Evolutionary conservation across 1,140 invertebrate genomes (phyloP).

Genomic region (Drosophila sproati): DNA sequence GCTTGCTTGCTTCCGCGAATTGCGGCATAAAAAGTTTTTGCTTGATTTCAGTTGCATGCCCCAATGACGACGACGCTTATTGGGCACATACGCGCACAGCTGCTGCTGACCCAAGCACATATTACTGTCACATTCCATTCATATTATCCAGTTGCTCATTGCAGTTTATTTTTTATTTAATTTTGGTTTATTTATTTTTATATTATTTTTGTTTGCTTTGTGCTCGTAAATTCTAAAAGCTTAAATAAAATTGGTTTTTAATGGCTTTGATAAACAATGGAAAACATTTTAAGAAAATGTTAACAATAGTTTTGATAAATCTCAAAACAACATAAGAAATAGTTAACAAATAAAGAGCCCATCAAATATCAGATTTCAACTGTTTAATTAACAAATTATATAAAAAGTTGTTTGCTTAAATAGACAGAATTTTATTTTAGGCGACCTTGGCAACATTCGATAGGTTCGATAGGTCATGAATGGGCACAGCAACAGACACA

Average conservation of each 20-base stretch:
- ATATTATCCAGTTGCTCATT: slow-evolving; percentile 20
- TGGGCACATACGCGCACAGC: slow-evolving; percentile 9
- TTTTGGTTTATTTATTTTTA: not conserved
- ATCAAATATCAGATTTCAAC: not conserved
- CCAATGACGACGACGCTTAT: not conserved
- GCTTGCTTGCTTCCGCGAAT: slow-evolving; percentile 37
- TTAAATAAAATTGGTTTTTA: not conserved
- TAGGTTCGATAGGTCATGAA: slow-evolving; percentile 34
- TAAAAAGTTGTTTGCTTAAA: not conserved
- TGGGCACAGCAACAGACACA: not conserved
- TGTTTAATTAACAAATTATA: not conserved
- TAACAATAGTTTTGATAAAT: not conserved
- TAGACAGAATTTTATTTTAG: not conserved
- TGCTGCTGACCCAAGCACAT: slow-evolving; percentile 2
- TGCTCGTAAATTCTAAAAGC: not conserved
- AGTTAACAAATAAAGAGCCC: not conserved
- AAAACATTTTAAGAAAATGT: too few relatives aligned
- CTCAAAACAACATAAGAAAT: not conserved
- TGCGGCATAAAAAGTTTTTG: slow-evolving; percentile 15
- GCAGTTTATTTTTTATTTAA: slow-evolving; percentile 7
- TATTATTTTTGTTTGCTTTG: not conserved
- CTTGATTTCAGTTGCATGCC: slow-evolving; percentile 29
- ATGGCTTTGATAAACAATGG: too few relatives aligned
- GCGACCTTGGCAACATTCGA: slow-evolving; percentile 20
- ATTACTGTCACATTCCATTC: slow-evolving; percentile 16